Conservation (phyloP, 2,113 vertebrate genomes). For the Cynoglossus semilaevis region DNA sequence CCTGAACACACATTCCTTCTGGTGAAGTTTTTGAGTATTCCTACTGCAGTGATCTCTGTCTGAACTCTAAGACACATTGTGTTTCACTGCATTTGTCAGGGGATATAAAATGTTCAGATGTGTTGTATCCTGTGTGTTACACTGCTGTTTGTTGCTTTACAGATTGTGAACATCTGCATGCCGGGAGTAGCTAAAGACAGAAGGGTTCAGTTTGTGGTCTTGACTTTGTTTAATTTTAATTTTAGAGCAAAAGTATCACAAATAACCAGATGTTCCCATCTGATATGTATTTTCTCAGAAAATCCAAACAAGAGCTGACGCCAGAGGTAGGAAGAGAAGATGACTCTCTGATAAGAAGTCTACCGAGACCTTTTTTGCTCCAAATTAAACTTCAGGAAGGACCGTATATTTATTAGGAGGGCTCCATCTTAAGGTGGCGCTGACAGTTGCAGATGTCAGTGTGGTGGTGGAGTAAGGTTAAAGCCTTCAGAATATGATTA, state of each 20-base stretch:
- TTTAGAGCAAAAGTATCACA: constrained; percentile 22
- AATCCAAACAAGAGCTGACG: constrained; percentile 20
- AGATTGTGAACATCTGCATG: not conserved
- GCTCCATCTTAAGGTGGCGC: not conserved
- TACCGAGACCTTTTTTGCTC: not conserved
- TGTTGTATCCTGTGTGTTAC: not conserved
- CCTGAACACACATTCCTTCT: no score
- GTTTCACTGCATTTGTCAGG: no score
- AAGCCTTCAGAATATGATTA: not conserved
- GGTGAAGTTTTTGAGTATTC: not conserved
- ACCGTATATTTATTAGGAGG: not conserved
- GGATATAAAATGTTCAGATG: not conserved
- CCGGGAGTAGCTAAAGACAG: no score
- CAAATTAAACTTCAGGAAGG: constrained; percentile 6
- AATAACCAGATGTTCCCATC: constrained; percentile 24
- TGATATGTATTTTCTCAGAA: constrained; percentile 8
- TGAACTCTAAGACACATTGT: no score
- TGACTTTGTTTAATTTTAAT: constrained; percentile 25
- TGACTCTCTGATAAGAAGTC: not conserved
- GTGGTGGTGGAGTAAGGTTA: not conserved
- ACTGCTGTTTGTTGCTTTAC: not conserved
- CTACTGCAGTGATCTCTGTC: constrained; percentile 7
- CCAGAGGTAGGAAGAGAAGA: not conserved
- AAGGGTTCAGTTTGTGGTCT: not conserved
- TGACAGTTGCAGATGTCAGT: not conserved